Conservation (phyloP, 2,113 vertebrate genomes). For the Odontesthes bonariensis region DNA sequence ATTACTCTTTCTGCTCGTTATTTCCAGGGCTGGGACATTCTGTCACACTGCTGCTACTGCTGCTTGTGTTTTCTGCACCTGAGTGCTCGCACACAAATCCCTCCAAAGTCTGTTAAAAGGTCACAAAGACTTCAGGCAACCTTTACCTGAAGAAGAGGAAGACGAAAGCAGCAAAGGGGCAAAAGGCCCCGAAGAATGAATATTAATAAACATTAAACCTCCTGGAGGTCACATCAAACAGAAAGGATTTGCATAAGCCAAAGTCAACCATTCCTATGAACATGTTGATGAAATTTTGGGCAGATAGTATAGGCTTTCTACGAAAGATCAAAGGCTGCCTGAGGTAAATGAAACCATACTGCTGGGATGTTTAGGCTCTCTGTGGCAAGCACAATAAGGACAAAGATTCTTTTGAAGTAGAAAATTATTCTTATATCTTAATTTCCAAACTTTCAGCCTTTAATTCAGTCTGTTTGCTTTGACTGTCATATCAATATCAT, state of each 20-base stretch:
- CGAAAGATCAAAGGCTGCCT: neutral
- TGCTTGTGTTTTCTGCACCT: neutral
- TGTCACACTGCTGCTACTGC: too few species aligned
- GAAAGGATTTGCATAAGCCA: neutral
- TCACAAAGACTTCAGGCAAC: neutral
- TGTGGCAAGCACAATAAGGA: neutral
- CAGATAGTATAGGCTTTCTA: neutral
- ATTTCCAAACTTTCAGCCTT: neutral
- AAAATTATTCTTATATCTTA: neutral
- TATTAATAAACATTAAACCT: neutral
- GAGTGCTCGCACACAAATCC: neutral
- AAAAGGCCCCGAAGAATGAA: neutral
- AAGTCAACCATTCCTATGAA: neutral
- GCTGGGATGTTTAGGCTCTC: neutral
- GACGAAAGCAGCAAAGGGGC: neutral
- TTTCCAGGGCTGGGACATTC: too few species aligned
- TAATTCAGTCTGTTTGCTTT: neutral
- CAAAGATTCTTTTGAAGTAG: neutral
- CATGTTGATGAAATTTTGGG: neutral
- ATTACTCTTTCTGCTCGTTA: too few species aligned
- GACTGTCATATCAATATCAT: neutral
- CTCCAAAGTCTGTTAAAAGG: neutral
- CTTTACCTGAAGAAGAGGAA: neutral
- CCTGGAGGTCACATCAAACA: neutral
- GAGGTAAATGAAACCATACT: neutral